Base-by-base conservation (phyloP, 2,113 vertebrate genomes). In the Zootoca vivipara region DNA sequence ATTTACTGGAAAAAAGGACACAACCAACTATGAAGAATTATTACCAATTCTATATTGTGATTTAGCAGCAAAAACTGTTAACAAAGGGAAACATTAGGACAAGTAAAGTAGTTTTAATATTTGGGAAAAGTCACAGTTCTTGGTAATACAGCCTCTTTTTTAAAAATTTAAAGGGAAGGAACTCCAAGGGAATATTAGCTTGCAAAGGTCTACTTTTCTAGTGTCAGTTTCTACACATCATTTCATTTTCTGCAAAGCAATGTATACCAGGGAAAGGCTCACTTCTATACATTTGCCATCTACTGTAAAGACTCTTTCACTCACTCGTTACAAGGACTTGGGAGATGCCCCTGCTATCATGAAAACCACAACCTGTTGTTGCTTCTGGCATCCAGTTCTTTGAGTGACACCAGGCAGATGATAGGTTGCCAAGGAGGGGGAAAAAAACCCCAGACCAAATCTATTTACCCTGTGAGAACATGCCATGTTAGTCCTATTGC, bases 41-140 rank as follows among this genome's bases (percentile, higher is more conserved):
- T 97, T 96, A 98, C 96, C 96, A 97, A 97, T 95, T 98, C 98
- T 99, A 99, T 98, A 97, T 95, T 97, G 97, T 96, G 97, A 98
- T 98, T 99, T 99, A 99, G 99, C 98, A 99, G 98, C 99, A 99
- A 98, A 99, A 98, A 97, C 98, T 98, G 98, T 99, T 99, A 98
- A 98, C 97, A 96, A 97, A 93, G 96, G 95, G 96, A 98, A 96
- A 97, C 96, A 96, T 96, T 92, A 97, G 97, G 97, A 97, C 97
- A 97, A 26, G 97, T 97, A 98, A 98, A 98, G 98, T 98, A 98
- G 97, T 98, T 99, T 98, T 97, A 97, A 96, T 97, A 96, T 97
- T 97, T 97, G 97, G 96, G 97, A 97, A 97, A 98, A 97, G 96
- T 98, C 98, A 98, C 98, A 98, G 97, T 98, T 98, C 97, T 97